Base-by-base conservation (phyloP, 2,888 invertebrate species). In the Geotrupes spiniger region DNA sequence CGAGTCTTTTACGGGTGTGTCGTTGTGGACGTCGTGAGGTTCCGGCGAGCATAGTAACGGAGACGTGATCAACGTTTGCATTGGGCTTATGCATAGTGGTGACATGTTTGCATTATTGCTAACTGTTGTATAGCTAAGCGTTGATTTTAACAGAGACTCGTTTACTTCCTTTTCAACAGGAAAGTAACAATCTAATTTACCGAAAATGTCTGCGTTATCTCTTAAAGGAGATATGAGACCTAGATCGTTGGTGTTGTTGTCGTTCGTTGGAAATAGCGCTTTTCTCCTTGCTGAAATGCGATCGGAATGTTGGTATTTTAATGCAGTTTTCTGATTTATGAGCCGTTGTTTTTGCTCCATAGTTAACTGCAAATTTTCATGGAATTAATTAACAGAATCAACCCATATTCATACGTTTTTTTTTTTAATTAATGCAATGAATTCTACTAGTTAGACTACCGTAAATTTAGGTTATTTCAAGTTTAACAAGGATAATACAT, bases 201-300 rank as follows among this genome's bases (percentile, higher is more conserved):
- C 21, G 6, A 21, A 21, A 21, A 21, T 6, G 6, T 21, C 21
- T n/a, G n/a, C n/a, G n/a, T n/a, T n/a, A 75, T 58, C 77, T 10
- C 47, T 76, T 46, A 81, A 60, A 11, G 80, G 77, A 55, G 77
- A 77, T 62, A 81, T 80, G 63, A 78, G 79, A 42, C 81, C 81
- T 49, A 81, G 69, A 60, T 80, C 81, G 37, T 76, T 77, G 53
- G 79, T 79, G 54, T 54, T 52, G 8, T 63, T 63, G 15, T 58
- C 59, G 11, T 54, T 54, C 36, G 57, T 54, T 2, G 62, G 54
- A 14, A 78, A 78, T 61, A 86, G 84, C 54, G 85, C 72, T 54
- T 80, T 78, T 54, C 84, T 79, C 17, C 84, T 75, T 56, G 82
- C 82, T 0, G 80, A 76, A 66, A 83, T 74, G 60, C 78, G 78